Conservation (phyloP, 1,140 invertebrate species). For the Drosophila ambigua region DNA sequence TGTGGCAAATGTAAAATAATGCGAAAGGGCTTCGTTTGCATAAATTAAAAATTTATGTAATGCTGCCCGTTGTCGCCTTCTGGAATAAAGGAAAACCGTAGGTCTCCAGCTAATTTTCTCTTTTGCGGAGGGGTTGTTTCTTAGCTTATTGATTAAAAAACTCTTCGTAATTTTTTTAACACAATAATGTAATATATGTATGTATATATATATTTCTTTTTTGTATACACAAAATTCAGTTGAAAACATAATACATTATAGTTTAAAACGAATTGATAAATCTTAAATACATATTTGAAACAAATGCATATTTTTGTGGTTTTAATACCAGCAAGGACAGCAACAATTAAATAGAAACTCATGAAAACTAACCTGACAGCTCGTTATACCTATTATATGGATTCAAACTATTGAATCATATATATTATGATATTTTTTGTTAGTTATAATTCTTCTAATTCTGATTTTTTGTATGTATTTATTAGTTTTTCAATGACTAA, state of each 20-base stretch:
- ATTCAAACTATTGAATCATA: slow-evolving; percentile 26
- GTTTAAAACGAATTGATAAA: slow-evolving; percentile 41
- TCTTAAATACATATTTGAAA: slow-evolving; percentile 24
- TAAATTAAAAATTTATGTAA: slow-evolving; percentile 83
- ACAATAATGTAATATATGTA: slow-evolving; percentile 77
- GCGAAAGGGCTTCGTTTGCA: slow-evolving; percentile 83
- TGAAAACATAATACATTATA: slow-evolving; percentile 57
- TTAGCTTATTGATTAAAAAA: slow-evolving; percentile 50
- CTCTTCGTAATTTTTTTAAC: slow-evolving; percentile 43
- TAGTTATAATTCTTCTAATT: slow-evolving; percentile 63
- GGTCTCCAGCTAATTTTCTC: slow-evolving; percentile 52
- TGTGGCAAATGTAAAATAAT: slow-evolving; percentile 82
- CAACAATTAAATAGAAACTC: slow-evolving; percentile 72
- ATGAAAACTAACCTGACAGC: slow-evolving; percentile 48
- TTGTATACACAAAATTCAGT: slow-evolving; percentile 58
- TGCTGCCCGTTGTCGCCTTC: slow-evolving; percentile 61
- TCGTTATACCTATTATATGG: slow-evolving; percentile 25
- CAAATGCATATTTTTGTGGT: slow-evolving; percentile 24
- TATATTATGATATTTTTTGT: slow-evolving; percentile 27
- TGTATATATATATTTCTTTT: slow-evolving; percentile 23
- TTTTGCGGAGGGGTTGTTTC: neutral
- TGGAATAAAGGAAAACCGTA: slow-evolving; percentile 12
- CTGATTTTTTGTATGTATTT: slow-evolving; percentile 19
- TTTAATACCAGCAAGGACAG: slow-evolving; percentile 58
- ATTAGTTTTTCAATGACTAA: slow-evolving; percentile 31